Conservation (phyloP, 2,113 vertebrate species). For the Speoplatyrhinus poulsoni region DNA sequence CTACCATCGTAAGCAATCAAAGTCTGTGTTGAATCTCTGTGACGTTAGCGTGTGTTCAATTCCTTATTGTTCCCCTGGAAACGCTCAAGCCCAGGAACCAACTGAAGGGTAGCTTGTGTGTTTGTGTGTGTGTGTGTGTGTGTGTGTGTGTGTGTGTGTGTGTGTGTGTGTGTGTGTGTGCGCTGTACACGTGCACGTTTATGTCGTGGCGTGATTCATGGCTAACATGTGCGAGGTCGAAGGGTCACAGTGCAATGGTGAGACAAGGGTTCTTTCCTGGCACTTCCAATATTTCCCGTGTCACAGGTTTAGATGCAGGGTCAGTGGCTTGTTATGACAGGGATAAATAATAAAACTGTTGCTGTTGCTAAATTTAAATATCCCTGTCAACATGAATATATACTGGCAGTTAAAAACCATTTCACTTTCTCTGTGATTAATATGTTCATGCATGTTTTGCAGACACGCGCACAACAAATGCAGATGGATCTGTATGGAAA, state of each 20-base stretch:
- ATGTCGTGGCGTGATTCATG: conserved; percentile 26
- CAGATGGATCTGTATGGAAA: too few relatives aligned
- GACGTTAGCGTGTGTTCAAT: conserved; percentile 17
- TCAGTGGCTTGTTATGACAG: too few relatives aligned
- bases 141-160: not conserved
- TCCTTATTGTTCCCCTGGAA: conserved; percentile 36
- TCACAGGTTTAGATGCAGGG: conserved; percentile 6
- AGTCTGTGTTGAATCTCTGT: too few relatives aligned
- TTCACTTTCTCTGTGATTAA: too few relatives aligned
- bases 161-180: conserved; percentile 15
- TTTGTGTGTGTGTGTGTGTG: conserved; percentile 3
- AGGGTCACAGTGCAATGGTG: conserved; percentile 43
- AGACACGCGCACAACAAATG: too few relatives aligned
- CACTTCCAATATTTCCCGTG: conserved; percentile 48
- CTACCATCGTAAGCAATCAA: too few relatives aligned
- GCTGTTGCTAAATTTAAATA: too few relatives aligned
- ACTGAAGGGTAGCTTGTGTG: not conserved
- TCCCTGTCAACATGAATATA: too few relatives aligned
- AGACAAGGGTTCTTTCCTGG: conserved; percentile 38
- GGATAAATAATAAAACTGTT: too few relatives aligned
- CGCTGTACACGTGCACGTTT: not conserved
- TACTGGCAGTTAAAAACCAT: too few relatives aligned
- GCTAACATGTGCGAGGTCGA: conserved; percentile 38
- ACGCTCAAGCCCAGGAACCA: conserved; percentile 5
- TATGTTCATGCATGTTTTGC: too few relatives aligned